Conservation (phyloP, 2,797 vertebrate genomes). For the Dermochelys coriacea region DNA sequence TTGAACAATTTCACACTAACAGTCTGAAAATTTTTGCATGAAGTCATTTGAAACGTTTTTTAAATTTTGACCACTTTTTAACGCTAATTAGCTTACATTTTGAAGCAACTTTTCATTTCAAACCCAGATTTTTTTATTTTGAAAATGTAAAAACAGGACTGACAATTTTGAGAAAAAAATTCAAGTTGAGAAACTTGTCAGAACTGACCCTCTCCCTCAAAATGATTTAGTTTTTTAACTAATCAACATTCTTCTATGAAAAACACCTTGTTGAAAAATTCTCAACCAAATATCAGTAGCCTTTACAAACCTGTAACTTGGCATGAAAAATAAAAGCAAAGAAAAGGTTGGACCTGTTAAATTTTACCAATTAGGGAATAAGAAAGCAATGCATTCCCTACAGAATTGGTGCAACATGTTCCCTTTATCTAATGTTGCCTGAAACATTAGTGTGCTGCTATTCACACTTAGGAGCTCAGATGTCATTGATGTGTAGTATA, state of each 20-base stretch:
- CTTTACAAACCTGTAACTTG: not conserved
- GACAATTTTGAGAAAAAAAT: accelerated
- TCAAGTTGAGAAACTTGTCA: not conserved
- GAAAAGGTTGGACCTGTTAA: not conserved
- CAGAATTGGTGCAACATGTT: not conserved
- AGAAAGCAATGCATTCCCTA: not conserved
- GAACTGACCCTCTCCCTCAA: not conserved
- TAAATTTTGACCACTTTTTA: not conserved
- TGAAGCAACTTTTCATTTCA: not conserved
- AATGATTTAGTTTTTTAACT: not conserved
- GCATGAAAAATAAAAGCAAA: not conserved
- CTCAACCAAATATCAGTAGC: not conserved
- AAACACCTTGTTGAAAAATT: not conserved
- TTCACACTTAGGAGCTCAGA: not conserved
- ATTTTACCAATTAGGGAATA: not conserved
- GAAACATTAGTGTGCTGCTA: not conserved
- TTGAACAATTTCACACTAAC: not conserved
- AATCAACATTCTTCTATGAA: not conserved
- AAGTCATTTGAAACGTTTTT: not conserved
- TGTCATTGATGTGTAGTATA: not conserved
- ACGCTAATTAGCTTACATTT: not conserved
- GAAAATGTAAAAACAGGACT: not conserved
- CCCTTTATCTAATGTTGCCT: not conserved
- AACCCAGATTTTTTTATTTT: not conserved
- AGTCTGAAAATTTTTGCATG: no score